phyloP scores from a whole-genome alignment of 2,888 invertebrate genomes.

The Trichogramma dendrolimi region DNA sequence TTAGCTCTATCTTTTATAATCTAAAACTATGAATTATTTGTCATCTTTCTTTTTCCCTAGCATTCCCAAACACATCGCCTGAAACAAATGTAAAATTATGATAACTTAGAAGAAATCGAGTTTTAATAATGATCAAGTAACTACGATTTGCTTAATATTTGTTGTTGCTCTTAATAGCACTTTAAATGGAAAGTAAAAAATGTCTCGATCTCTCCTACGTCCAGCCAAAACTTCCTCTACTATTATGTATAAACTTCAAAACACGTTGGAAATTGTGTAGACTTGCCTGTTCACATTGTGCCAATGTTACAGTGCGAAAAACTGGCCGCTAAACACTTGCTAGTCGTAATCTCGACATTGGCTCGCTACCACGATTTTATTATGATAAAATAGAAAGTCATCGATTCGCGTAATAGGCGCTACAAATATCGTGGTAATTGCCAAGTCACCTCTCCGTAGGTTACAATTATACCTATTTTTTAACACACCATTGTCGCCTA shows the following conservation, averaged over 20 bases:
- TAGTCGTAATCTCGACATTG: conserved; percentile 22
- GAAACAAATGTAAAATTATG: too few species aligned
- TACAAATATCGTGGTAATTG: conserved; percentile 18
- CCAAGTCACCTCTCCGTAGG: conserved; percentile 23
- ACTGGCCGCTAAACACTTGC: conserved; percentile 37
- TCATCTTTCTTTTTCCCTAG: conserved; percentile 24
- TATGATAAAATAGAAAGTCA: conserved; percentile 15
- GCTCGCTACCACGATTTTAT: conserved; percentile 20
- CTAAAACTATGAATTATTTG: conserved; percentile 9
- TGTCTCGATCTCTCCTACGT: conserved; percentile 15
- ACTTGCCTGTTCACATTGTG: conserved; percentile 37
- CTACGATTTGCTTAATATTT: too few species aligned
- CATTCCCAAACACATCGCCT: conserved; percentile 30
- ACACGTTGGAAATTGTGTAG: conserved; percentile 36
- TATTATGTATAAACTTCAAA: conserved; percentile 27
- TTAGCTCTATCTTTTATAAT: conserved; percentile 29
- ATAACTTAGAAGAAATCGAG: too few species aligned
- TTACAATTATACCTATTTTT: conserved; percentile 15
- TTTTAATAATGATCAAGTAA: too few species aligned
- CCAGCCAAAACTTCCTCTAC: conserved; percentile 17
- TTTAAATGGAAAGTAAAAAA: too few species aligned
- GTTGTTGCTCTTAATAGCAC: too few species aligned
- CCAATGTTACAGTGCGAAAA: conserved; percentile 36
- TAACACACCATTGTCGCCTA: conserved; percentile 15
- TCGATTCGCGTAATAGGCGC: conserved; percentile 3